Conservation (phyloP, 2,113 vertebrate species). For the Thymallus thymallus region DNA sequence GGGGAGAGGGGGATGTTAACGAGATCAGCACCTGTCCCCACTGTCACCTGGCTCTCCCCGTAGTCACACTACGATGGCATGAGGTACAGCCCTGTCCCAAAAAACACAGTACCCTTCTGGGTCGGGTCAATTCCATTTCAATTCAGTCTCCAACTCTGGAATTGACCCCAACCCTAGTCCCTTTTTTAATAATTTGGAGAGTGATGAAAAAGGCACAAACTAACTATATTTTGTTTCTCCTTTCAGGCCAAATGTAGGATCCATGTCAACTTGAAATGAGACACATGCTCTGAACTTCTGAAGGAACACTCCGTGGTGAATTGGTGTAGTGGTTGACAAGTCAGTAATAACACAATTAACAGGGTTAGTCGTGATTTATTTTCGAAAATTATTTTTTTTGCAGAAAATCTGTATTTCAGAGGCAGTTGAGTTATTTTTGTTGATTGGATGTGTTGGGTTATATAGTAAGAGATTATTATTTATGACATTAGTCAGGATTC, state of each 20-base stretch:
- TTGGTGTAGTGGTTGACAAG: too few species aligned
- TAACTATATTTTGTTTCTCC: neutral
- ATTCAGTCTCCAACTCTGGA: neutral
- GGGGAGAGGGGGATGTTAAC: conserved; percentile 23
- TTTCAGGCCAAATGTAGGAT: conserved; percentile 54
- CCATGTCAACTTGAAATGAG: conserved; percentile 24
- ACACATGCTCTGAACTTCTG: too few species aligned
- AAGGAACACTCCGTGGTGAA: neutral
- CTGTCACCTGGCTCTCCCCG: conserved; percentile 71
- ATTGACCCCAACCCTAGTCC: neutral
- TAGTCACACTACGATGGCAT: conserved; percentile 59
- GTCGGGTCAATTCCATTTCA: neutral
- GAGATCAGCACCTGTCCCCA: conserved; percentile 60
- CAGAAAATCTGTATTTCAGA: too few species aligned
- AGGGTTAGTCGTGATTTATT: too few species aligned
- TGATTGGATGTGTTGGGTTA: too few species aligned
- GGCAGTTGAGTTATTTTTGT: too few species aligned
- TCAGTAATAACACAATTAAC: too few species aligned
- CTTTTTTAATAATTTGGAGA: neutral
- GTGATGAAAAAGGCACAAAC: neutral
- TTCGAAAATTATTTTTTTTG: too few species aligned
- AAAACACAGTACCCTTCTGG: neutral
- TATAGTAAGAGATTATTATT: too few species aligned
- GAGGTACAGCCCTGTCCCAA: conserved; percentile 48
- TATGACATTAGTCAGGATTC: too few species aligned